These are phyloP conservation scores for Carcharodon carcharias DNA, from an alignment of 2,797 vertebrate species.

Conservation along the genomic window DNA sequence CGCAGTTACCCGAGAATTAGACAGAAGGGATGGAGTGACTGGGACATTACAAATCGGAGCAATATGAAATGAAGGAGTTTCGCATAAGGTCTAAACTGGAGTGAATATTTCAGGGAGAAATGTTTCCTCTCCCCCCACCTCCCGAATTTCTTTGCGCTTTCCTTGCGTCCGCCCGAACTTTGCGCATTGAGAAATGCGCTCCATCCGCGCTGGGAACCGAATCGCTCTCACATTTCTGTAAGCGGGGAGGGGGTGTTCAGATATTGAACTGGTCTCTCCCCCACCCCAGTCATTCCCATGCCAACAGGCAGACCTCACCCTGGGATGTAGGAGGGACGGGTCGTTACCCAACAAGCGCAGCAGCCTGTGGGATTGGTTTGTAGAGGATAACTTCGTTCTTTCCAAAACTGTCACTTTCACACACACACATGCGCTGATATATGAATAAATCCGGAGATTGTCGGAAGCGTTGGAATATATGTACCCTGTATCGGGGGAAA, in stretches of 20 bases:
- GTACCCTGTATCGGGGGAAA: no score
- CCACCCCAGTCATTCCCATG: not conserved
- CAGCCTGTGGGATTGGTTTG: not conserved
- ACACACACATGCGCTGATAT: not conserved
- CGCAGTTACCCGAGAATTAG: not conserved
- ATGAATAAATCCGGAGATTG: not conserved
- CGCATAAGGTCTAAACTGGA: not conserved
- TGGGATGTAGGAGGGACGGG: not conserved
- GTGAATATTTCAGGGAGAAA: not conserved
- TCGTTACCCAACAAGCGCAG: not conserved
- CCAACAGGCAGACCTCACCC: not conserved
- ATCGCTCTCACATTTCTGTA: not conserved
- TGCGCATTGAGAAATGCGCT: not conserved
- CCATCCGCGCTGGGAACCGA: not conserved
- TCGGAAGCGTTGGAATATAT: not conserved
- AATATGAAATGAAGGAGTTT: not conserved
- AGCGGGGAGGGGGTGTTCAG: no score
- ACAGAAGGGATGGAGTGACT: not conserved
- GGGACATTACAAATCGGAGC: no score
- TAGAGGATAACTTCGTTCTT: not conserved
- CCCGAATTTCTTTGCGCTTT: not conserved
- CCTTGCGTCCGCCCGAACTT: not conserved
- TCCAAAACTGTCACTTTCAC: not conserved
- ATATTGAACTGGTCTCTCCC: no score
- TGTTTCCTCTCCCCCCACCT: not conserved